A percentile compares a stretch with the other conserved stretches of the same genome.
These are phyloP conservation scores for Ormia ochracea DNA, from an alignment of 2,888 invertebrate species.

Conservation along the genomic window DNA sequence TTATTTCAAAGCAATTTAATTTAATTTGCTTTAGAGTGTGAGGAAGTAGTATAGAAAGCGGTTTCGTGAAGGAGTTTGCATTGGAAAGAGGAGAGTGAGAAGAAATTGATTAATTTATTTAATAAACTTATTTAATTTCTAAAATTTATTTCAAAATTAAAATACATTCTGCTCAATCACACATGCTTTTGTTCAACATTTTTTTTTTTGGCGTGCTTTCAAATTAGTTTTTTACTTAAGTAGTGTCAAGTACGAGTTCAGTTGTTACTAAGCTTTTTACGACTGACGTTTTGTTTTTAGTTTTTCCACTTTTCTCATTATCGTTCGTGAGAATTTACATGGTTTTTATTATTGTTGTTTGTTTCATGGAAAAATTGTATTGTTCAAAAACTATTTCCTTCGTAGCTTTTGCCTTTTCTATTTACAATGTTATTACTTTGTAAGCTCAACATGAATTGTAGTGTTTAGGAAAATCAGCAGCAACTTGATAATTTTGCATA, in stretches of 20 bases:
- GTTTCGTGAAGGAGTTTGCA: no score
- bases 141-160: no score
- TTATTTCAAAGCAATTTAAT: no score
- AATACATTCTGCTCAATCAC: no score
- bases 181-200: background rate
- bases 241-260: background rate
- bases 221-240: background rate
- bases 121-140: no score
- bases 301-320: background rate
- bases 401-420: background rate
- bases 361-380: background rate
- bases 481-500: background rate
- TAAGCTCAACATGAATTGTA: background rate
- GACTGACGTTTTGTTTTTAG: background rate
- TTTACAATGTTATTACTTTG: no score
- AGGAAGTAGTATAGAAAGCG: no score
- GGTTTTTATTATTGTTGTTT: background rate
- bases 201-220: background rate
- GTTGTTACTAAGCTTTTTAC: no score
- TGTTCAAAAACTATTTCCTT: slow-evolving; percentile 1
- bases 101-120: no score
- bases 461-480: slow-evolving; percentile 38
- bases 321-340: slow-evolving; percentile 25
- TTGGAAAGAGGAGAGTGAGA: no score
- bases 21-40: no score